These are phyloP conservation scores for Girardinus metallicus DNA, from an alignment of 2,797 vertebrate species.

Conservation along the genomic window DNA sequence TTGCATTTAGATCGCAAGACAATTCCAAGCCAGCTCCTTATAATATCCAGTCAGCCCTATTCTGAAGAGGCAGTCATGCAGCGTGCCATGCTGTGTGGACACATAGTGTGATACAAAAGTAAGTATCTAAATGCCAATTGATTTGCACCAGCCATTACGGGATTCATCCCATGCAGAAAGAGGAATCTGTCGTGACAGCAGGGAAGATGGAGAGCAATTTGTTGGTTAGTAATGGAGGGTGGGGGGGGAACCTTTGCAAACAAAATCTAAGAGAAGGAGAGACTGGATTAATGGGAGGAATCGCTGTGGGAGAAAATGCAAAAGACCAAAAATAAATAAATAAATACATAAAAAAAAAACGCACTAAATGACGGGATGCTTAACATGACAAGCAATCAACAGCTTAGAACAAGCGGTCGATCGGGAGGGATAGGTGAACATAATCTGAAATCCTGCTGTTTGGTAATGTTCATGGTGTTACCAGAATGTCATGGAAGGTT, in stretches of 20 bases:
- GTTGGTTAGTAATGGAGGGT: background rate
- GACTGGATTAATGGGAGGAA: background rate
- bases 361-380: background rate
- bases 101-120: constrained; percentile 34
- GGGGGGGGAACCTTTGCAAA: background rate
- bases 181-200: constrained; percentile 17
- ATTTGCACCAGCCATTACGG: constrained; percentile 40
- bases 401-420: background rate
- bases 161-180: constrained; percentile 19
- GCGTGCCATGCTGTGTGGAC: constrained; percentile 18
- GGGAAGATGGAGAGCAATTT: constrained; percentile 10
- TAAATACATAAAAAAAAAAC: background rate
- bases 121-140: constrained; percentile 52
- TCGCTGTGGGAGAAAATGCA: background rate
- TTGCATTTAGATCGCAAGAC: constrained; percentile 79
- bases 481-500: constrained; percentile 2
- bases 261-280: background rate
- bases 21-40: constrained; percentile 69
- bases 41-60: constrained; percentile 66
- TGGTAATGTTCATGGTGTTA: background rate
- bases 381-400: background rate
- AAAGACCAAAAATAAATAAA: background rate
- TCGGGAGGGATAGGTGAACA: background rate
- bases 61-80: constrained; percentile 55
- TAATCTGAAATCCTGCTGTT: constrained; percentile 25